Evolutionary conservation across 1,140 invertebrate species (phyloP).

Genomic region (Papilio machaon): DNA sequence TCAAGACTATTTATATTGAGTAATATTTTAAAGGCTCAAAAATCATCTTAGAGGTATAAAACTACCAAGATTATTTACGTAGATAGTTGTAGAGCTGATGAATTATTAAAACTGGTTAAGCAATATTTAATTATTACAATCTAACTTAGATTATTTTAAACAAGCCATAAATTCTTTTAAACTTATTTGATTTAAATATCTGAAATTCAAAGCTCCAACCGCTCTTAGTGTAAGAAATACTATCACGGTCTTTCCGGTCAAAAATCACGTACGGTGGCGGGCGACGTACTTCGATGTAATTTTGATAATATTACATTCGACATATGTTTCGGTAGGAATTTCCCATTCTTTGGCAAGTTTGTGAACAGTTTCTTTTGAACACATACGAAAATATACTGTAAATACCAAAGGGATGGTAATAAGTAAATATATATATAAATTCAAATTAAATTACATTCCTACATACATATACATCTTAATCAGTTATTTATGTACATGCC

Average conservation of each 20-base stretch:
- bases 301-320: constrained; percentile 9
- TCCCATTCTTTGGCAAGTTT: neutral
- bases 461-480: too few species aligned
- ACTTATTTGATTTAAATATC: neutral
- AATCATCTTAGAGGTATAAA: neutral
- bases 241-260: neutral
- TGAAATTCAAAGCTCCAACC: neutral
- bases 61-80: too few species aligned
- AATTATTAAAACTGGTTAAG: too few species aligned
- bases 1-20: neutral
- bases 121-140: too few species aligned
- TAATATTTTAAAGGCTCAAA: neutral
- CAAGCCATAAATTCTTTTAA: neutral
- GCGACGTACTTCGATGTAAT: neutral
- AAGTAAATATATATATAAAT: too few species aligned
- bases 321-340: constrained; percentile 9
- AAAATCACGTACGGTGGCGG: constrained; percentile 13
- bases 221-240: constrained; percentile 8
- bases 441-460: too few species aligned
- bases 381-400: neutral
- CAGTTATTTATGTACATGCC: too few species aligned
- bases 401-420: too few species aligned
- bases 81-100: too few species aligned
- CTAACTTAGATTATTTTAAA: too few species aligned
- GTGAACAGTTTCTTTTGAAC: neutral